These are phyloP conservation scores for Epistrophe grossulariae DNA, from an alignment of 2,888 invertebrate genomes.

Conservation along the genomic window DNA sequence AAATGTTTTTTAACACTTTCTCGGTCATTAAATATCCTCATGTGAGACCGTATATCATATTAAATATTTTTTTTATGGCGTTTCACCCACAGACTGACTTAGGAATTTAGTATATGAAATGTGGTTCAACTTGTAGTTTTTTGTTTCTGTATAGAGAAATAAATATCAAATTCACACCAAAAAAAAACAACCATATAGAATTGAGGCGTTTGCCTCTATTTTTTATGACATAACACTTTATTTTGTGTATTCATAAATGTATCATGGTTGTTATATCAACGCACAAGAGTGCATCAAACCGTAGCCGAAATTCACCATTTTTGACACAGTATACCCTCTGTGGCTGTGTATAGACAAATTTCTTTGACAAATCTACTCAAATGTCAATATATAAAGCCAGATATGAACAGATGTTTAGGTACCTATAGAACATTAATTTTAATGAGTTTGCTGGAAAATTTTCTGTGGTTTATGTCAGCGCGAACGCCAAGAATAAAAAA, in stretches of 20 bases:
- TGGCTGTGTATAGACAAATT: conserved; percentile 61
- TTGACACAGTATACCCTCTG: conserved; percentile 33
- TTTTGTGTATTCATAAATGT: conserved; percentile 57
- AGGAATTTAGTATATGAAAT: conserved; percentile 2
- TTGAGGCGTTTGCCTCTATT: conserved; percentile 60
- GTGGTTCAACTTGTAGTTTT: background rate
- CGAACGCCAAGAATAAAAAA: conserved; percentile 10
- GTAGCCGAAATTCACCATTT: conserved; percentile 33
- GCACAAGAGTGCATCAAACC: conserved; percentile 59
- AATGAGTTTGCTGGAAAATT: conserved; percentile 45
- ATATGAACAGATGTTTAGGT: conserved; percentile 54
- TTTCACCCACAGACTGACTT: conserved; percentile 13
- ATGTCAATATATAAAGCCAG: conserved; percentile 16
- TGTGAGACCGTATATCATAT: conserved; percentile 70
- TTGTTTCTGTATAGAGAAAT: background rate
- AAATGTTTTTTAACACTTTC: conserved; percentile 74
- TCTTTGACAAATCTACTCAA: conserved; percentile 67
- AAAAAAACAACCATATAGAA: conserved; percentile 46
- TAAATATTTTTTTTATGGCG: conserved; percentile 51
- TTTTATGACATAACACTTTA: conserved; percentile 73
- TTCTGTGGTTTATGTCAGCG: conserved; percentile 27
- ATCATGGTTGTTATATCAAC: conserved; percentile 59
- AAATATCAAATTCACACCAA: conserved; percentile 56
- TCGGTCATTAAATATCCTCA: conserved; percentile 72
- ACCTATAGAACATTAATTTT: conserved; percentile 70